phyloP scores from a whole-genome alignment of 2,113 vertebrate genomes.

The Thomomys bottae region DNA sequence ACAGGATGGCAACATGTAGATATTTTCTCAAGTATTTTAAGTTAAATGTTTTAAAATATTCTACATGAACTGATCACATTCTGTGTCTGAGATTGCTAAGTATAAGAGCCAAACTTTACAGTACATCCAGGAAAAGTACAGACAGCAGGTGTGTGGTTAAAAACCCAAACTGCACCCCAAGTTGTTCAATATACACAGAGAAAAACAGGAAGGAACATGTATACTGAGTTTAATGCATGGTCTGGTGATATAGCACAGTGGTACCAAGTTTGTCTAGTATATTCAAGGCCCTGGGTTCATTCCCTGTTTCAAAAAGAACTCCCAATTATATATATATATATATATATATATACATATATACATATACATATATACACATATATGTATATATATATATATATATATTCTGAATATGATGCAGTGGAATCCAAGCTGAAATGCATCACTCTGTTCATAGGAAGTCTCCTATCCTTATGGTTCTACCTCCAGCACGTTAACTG shows the following conservation, averaged over 20 bases:
- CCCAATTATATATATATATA: too few species aligned
- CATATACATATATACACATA: too few species aligned
- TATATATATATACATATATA: too few species aligned
- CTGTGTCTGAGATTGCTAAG: conserved; percentile 20
- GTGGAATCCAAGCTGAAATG: background rate
- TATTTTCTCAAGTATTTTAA: background rate
- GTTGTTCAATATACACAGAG: background rate
- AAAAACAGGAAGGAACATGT: background rate
- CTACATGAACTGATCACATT: conserved; percentile 23
- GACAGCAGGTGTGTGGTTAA: background rate
- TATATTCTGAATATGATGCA: too few species aligned
- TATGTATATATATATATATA: too few species aligned
- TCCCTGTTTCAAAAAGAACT: too few species aligned
- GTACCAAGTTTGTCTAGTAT: too few species aligned
- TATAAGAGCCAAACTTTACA: background rate
- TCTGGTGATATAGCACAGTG: too few species aligned
- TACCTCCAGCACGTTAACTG: background rate
- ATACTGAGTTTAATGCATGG: too few species aligned
- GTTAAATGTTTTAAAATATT: conserved; percentile 20
- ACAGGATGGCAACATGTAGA: background rate
- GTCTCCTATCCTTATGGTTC: background rate
- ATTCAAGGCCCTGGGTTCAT: too few species aligned
- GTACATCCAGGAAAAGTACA: background rate
- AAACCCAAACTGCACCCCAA: too few species aligned
- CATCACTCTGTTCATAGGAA: background rate